phyloP scores from a whole-genome alignment of 2,888 invertebrate species.

The Neoitamus cyanurus region DNA sequence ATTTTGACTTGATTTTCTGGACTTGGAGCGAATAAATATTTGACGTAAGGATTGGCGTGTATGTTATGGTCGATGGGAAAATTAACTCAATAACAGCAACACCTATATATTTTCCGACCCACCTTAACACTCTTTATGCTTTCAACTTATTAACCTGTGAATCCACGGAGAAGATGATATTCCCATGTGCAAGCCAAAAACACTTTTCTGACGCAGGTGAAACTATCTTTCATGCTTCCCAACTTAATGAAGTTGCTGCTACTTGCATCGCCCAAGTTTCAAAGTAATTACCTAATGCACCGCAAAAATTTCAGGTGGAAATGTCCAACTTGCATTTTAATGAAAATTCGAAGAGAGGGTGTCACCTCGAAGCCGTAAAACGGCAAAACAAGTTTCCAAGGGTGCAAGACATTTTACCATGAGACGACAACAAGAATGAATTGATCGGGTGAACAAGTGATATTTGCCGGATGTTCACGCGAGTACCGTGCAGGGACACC shows the following conservation, averaged over 20 bases:
- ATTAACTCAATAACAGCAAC: background rate
- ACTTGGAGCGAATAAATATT: background rate
- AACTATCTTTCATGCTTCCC: background rate
- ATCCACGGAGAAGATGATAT: background rate
- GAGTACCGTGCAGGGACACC: background rate
- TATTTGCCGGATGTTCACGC: background rate
- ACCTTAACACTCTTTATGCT: background rate
- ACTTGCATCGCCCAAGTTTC: background rate
- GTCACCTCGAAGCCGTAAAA: slow-evolving; percentile 13
- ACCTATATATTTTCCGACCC: background rate
- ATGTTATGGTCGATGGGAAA: background rate
- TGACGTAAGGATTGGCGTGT: background rate
- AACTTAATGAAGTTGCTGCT: background rate
- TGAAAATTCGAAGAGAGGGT: background rate
- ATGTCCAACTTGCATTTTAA: slow-evolving; percentile 24
- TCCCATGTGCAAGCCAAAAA: background rate
- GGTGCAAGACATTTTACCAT: background rate
- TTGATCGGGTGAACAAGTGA: slow-evolving; percentile 12
- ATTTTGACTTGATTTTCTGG: background rate
- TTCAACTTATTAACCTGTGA: background rate
- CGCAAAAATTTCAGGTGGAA: slow-evolving; percentile 13
- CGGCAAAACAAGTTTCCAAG: slow-evolving; percentile 4
- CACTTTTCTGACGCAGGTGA: background rate
- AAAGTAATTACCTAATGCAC: slow-evolving; percentile 21
- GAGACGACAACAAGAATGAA: background rate